phyloP scores from a whole-genome alignment of 30 jellyfish, hydroid and myxozoan species.

The Mastigias papua region DNA sequence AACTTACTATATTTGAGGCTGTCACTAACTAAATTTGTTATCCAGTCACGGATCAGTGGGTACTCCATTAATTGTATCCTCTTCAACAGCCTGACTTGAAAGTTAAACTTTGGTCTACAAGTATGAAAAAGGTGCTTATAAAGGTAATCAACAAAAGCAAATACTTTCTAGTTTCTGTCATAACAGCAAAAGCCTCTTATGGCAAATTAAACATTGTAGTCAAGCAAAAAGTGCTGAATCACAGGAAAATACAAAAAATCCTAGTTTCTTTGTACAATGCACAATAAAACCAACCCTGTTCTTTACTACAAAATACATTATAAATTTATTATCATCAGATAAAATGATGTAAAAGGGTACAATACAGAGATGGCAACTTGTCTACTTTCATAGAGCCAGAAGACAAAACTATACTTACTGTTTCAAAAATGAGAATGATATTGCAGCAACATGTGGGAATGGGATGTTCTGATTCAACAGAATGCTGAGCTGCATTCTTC shows the following conservation, averaged over 20 bases:
- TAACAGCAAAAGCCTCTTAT: too few species aligned
- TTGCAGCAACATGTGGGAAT: constrained; percentile 96
- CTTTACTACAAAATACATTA: too few species aligned
- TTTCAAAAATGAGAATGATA: constrained; percentile 85
- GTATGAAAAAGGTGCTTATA: neutral
- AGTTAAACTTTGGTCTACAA: constrained; percentile 91
- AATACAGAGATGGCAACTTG: too few species aligned
- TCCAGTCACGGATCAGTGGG: constrained; percentile 95
- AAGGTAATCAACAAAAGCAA: too few species aligned
- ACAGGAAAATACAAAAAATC: neutral
- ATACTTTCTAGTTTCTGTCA: too few species aligned
- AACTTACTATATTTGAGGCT: constrained; percentile 84
- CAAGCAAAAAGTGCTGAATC: too few species aligned
- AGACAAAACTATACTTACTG: constrained; percentile 62
- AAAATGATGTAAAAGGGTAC: too few species aligned
- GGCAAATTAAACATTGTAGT: too few species aligned
- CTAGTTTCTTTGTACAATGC: neutral
- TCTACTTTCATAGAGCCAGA: too few species aligned
- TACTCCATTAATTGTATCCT: constrained; percentile 92
- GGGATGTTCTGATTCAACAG: constrained; percentile 92
- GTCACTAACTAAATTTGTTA: constrained; percentile 91
- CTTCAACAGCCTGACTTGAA: constrained; percentile 82
- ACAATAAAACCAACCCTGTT: neutral
- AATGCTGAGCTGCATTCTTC: constrained; percentile 89
- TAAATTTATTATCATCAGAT: too few species aligned